Base-by-base conservation (phyloP, 2,888 invertebrate species). In the Drosophila mettleri region DNA sequence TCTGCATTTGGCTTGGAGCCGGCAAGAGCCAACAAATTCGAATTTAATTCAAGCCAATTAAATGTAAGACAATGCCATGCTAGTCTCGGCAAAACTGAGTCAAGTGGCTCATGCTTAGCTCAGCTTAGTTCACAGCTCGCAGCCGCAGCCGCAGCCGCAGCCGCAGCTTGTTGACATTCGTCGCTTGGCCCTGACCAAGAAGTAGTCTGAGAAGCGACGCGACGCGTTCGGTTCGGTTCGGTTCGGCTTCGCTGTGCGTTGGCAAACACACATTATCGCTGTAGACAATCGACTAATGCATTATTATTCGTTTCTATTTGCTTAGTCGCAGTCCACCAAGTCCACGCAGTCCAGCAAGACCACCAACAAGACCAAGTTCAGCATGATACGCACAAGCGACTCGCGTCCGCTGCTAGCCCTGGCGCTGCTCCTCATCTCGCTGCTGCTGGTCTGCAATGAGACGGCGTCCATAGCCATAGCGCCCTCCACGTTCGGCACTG, bases 401-500 rank as follows among this genome's bases (percentile, higher is more conserved):
- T 51, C 78, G 49, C 34, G 43, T 16, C 60, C 68, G 52, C 52
- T 72, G 57, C 52, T 75, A 1, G 36, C 70, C 22, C 52, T 74
- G 24, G 53, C 64, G 43, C 53, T 67, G 41, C 60, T 67, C 14
- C 62, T 69, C n/a, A 46, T 70, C 24, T 36, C 68, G 20, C 46
- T 72, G 61, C 66, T 82, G 43, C 34, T 79, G 52, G 51, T 80
- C 34, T 78, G 83, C 61, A 51, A 78, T 57, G 78, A 88, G 63
- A 63, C 84, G 53, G 46, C 64, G 4, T 69, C 90, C 53, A 90
- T 92, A 63, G 92, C 92, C 57, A 91, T 92, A 59, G 92, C 92
- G n/a, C 92, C 92, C 36, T 91, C 92, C 24, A 92, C 92, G 34
- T 91, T 92, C 78, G 92, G 92, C 51, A 92, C 91, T 33, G 91